Conservation (phyloP, 2,888 invertebrate genomes). For the Drosophila phalerata region DNA sequence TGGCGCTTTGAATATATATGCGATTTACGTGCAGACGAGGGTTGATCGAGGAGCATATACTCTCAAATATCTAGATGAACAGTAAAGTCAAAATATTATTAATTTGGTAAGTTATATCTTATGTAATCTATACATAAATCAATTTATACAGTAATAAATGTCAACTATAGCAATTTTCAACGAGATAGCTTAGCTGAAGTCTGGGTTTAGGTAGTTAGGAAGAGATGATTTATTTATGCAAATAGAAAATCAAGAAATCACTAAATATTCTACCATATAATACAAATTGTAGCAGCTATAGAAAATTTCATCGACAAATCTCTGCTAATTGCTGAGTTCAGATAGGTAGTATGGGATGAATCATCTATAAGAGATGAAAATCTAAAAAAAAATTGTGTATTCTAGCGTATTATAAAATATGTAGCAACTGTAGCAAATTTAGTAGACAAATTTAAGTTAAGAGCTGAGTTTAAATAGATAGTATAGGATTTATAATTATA, state of each 20-base stretch:
- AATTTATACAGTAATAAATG: too few relatives aligned
- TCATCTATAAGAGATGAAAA: not conserved
- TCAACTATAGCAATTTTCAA: too few relatives aligned
- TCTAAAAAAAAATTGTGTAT: not conserved
- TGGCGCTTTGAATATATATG: slow-evolving; percentile 52
- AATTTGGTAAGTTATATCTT: not conserved
- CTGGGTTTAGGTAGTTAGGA: not conserved
- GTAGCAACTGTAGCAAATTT: not conserved
- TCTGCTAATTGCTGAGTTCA: not conserved
- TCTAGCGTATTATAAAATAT: not conserved
- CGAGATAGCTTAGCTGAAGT: not conserved
- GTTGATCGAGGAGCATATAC: not conserved
- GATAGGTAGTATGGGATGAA: not conserved
- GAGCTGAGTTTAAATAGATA: not conserved
- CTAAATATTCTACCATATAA: not conserved
- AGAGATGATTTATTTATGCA: not conserved
- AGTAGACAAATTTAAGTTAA: not conserved
- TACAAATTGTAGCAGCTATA: not conserved
- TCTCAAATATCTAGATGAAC: not conserved
- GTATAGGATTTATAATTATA: not conserved
- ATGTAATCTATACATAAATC: not conserved
- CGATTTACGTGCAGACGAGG: slow-evolving; percentile 10
- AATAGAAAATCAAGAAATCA: not conserved
- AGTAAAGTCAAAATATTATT: not conserved
- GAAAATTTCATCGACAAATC: not conserved